These are phyloP conservation scores for Euwallacea fornicatus DNA, from an alignment of 1,140 invertebrate genomes.

Conservation along the genomic window DNA sequence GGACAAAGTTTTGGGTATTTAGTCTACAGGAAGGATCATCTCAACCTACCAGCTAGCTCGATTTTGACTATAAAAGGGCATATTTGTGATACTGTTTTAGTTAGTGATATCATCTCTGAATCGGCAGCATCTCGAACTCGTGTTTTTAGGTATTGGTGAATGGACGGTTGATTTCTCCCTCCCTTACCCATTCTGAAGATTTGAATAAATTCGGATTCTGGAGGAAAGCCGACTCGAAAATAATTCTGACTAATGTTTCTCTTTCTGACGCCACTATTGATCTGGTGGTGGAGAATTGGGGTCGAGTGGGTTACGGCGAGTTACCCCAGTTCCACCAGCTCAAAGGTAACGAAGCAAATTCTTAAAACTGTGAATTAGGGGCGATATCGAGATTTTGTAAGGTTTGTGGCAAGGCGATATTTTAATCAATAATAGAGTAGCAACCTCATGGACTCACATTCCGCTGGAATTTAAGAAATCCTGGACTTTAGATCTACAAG, in stretches of 20 bases:
- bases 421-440: constrained; percentile 49
- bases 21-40: constrained; percentile 54
- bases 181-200: constrained; percentile 44
- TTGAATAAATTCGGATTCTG: constrained; percentile 56
- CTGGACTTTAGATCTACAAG: constrained; percentile 46
- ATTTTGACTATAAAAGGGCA: constrained; percentile 53
- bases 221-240: constrained; percentile 48
- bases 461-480: constrained; percentile 57
- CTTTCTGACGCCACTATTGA: constrained; percentile 53
- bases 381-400: constrained; percentile 47
- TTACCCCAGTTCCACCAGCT: constrained; percentile 53
- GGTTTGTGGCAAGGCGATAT: constrained; percentile 56
- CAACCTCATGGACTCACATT: constrained; percentile 57
- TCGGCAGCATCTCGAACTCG: no score
- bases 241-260: constrained; percentile 35
- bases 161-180: constrained; percentile 51
- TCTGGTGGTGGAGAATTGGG: constrained; percentile 63
- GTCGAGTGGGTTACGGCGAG: constrained; percentile 59
- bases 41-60: constrained; percentile 41
- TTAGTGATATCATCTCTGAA: constrained; percentile 36
- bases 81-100: constrained; percentile 59
- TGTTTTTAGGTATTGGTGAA: constrained; percentile 52
- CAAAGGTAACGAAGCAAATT: constrained; percentile 55
- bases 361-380: not conserved
- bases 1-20: constrained; percentile 66